Percentiles rank a stretch among this genome's conserved stretches.
phyloP scores from a whole-genome alignment of 2,888 invertebrate species.

The Ormyrus nitidulus region DNA sequence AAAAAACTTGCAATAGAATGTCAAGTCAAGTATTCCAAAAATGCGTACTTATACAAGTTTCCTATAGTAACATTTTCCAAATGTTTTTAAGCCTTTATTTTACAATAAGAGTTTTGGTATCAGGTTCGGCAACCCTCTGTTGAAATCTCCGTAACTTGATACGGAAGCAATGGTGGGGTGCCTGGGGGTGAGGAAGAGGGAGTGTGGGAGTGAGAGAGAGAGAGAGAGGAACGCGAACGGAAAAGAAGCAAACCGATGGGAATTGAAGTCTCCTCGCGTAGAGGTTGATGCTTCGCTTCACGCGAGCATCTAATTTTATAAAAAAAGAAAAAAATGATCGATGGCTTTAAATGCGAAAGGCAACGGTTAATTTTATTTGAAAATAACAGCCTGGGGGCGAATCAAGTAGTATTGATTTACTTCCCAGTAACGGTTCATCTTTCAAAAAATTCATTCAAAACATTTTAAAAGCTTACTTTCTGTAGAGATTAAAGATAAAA shows the following conservation, averaged over 20 bases:
- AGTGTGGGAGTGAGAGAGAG: not conserved
- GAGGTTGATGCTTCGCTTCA: conserved; percentile 9
- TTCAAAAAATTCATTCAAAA: no score
- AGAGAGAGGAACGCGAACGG: conserved; percentile 14
- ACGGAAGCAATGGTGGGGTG: conserved; percentile 61
- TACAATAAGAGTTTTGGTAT: conserved; percentile 46
- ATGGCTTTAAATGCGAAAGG: not conserved
- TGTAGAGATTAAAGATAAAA: no score
- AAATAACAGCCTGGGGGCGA: no score
- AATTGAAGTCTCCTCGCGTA: conserved; percentile 41
- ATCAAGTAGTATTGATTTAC: no score
- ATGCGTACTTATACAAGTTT: no score
- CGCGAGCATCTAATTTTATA: not conserved
- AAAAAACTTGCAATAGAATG: no score
- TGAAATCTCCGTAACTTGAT: conserved; percentile 75
- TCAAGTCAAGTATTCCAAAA: no score
- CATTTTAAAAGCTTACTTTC: no score
- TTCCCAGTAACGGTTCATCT: no score
- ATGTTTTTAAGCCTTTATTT: no score
- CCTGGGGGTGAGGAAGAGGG: not conserved
- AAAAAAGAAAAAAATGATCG: conserved; percentile 14
- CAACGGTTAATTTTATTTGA: no score
- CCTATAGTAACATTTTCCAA: no score
- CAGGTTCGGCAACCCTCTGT: conserved; percentile 66
- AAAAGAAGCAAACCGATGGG: conserved; percentile 42